phyloP scores from a whole-genome alignment of 2,888 invertebrate species.

The Dermolepida albohirtum region DNA sequence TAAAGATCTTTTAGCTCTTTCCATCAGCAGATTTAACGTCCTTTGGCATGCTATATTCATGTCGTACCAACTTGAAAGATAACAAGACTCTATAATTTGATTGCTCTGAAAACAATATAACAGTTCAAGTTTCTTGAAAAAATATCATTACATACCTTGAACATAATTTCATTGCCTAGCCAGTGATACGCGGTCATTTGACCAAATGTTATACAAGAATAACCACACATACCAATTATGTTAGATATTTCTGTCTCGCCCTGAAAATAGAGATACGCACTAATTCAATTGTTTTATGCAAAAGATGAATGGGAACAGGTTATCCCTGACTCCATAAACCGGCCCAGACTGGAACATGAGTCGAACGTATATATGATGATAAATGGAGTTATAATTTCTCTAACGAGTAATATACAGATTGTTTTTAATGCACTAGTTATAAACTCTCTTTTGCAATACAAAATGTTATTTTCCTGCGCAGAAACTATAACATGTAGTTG shows the following conservation, averaged over 20 bases:
- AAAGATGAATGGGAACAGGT: too few species aligned
- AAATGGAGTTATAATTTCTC: too few species aligned
- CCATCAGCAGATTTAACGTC: slow-evolving; percentile 46
- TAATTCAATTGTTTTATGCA: too few species aligned
- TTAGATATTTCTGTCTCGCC: not conserved
- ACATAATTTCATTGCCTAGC: slow-evolving; percentile 47
- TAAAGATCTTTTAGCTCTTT: slow-evolving; percentile 44
- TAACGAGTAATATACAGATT: too few species aligned
- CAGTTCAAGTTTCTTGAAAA: too few species aligned
- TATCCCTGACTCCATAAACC: too few species aligned
- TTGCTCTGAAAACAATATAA: slow-evolving; percentile 39
- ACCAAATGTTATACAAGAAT: slow-evolving; percentile 20
- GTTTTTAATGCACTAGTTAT: too few species aligned
- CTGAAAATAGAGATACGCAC: not conserved
- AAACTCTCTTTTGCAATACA: too few species aligned
- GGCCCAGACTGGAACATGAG: too few species aligned
- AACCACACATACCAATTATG: not conserved
- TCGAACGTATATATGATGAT: too few species aligned
- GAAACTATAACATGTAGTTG: too few species aligned
- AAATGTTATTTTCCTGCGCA: too few species aligned
- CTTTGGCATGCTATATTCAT: slow-evolving; percentile 28
- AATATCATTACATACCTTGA: slow-evolving; percentile 41
- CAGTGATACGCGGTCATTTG: slow-evolving; percentile 46
- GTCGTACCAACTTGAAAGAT: slow-evolving; percentile 44
- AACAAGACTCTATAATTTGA: slow-evolving; percentile 45